Evolutionary conservation across 2,113 vertebrate species (phyloP).

Genomic region (Pangasianodon gigas): DNA sequence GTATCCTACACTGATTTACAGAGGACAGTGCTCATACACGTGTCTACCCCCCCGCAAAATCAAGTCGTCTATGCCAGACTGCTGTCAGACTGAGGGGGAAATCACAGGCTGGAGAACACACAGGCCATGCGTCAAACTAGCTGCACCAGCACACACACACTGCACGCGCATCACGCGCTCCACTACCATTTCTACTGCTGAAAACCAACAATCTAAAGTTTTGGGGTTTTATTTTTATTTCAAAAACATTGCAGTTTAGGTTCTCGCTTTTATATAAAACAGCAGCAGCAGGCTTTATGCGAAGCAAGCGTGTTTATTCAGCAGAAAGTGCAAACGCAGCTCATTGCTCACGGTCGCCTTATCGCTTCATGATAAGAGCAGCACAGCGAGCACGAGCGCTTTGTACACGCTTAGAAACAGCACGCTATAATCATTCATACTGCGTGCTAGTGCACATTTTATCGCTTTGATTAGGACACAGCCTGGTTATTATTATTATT

Average conservation of each 20-base stretch:
- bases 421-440: not conserved
- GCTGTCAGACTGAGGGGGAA: not conserved
- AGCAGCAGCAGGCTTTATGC: not conserved
- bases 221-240: not conserved
- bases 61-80: not conserved
- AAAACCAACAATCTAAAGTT: not conserved
- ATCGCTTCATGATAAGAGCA: slow-evolving; percentile 16
- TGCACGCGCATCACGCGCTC: not conserved
- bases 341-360: not conserved
- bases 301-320: not conserved
- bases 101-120: not conserved
- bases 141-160: not conserved
- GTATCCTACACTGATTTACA: not conserved
- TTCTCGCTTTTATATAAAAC: not conserved
- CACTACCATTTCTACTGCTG: not conserved
- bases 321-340: slow-evolving; percentile 23
- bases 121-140: slow-evolving; percentile 5
- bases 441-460: not conserved
- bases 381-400: not conserved
- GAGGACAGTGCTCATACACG: not conserved
- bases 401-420: not conserved
- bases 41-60: slow-evolving; percentile 7
- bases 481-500: not conserved
- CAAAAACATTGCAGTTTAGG: not conserved
- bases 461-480: not conserved